Evolutionary conservation across 2,113 vertebrate genomes (phyloP).

Genomic region (Macroglossus sobrinus): DNA sequence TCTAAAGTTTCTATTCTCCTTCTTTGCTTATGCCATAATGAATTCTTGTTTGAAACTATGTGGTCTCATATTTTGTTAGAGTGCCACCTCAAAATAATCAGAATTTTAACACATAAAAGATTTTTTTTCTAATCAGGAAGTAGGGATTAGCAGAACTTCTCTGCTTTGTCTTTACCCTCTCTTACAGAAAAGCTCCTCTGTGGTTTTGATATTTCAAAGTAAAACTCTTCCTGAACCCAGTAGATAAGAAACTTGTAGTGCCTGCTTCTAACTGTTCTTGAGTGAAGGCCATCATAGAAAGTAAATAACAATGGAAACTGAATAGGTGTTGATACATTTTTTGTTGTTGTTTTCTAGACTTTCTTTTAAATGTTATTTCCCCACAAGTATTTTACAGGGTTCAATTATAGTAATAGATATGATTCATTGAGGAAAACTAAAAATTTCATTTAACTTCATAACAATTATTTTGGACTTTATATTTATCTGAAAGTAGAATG

Average conservation of each 20-base stretch:
- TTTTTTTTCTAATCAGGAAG: conserved; percentile 23
- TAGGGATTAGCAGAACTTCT: conserved; percentile 6
- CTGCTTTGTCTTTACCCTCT: neutral
- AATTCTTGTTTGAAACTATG: neutral
- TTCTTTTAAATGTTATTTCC: conserved; percentile 41
- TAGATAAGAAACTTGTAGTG: conserved; percentile 15
- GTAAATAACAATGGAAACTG: conserved; percentile 7
- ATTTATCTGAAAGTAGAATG: conserved; percentile 57
- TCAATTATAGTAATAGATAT: neutral
- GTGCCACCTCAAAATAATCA: neutral
- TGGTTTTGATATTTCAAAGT: conserved; percentile 38
- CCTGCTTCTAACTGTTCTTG: conserved; percentile 11
- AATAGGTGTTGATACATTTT: neutral
- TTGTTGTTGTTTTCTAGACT: neutral
- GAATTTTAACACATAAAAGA: conserved; percentile 20
- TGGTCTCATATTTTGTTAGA: neutral
- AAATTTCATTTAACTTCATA: neutral
- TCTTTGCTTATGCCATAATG: neutral
- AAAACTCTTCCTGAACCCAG: conserved; percentile 24
- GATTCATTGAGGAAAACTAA: neutral
- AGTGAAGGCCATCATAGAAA: neutral
- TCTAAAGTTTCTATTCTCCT: neutral
- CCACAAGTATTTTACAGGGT: neutral
- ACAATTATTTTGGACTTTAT: neutral
- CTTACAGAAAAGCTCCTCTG: neutral